phyloP scores from a whole-genome alignment of 2,797 vertebrate species.

The Acanthopagrus latus region DNA sequence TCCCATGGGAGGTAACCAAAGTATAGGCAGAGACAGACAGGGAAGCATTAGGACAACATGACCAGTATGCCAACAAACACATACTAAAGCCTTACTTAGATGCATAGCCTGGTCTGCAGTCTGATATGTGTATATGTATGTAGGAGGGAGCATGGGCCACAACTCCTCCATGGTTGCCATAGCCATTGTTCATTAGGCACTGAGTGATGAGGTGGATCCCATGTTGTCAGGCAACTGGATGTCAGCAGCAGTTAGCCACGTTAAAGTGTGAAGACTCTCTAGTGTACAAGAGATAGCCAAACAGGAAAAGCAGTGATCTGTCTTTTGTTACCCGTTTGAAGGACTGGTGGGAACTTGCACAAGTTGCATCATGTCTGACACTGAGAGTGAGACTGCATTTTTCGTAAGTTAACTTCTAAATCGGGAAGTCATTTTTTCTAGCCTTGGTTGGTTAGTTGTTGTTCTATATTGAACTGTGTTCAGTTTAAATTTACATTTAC shows the following conservation, averaged over 20 bases:
- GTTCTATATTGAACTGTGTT: not conserved
- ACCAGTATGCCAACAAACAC: constrained; percentile 30
- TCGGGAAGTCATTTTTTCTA: not conserved
- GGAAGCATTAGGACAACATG: constrained; percentile 20
- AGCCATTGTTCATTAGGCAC: constrained; percentile 15
- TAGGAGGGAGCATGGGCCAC: not conserved
- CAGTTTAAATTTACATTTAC: too few species aligned
- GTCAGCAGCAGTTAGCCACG: not conserved
- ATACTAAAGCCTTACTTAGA: constrained; percentile 23
- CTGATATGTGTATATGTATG: constrained; percentile 2
- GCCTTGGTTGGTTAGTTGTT: not conserved
- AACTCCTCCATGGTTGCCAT: constrained; percentile 19
- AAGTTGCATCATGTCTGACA: constrained; percentile 11
- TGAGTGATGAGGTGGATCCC: constrained; percentile 7
- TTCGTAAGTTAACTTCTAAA: not conserved
- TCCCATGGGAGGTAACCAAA: constrained; percentile 73
- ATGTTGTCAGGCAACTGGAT: constrained; percentile 37
- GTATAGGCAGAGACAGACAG: constrained; percentile 41
- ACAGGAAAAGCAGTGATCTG: not conserved
- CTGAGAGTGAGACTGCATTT: not conserved
- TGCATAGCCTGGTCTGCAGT: constrained; percentile 3
- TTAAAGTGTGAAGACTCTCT: not conserved
- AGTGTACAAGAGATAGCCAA: not conserved
- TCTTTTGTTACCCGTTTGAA: not conserved
- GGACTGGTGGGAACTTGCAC: not conserved